Conservation (phyloP, 2,888 invertebrate genomes). For the Cotesia congregata region DNA sequence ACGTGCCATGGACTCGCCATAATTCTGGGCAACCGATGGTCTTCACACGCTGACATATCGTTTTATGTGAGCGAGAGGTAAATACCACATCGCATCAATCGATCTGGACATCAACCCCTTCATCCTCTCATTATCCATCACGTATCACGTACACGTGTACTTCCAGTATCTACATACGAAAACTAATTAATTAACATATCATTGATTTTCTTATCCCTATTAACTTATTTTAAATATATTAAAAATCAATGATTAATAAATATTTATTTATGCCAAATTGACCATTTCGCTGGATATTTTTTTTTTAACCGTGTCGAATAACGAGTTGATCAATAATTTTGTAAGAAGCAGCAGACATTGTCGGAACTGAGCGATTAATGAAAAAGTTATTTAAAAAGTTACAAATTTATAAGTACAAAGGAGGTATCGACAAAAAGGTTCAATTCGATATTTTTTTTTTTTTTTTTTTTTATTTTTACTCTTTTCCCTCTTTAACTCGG, state of each 20-base stretch:
- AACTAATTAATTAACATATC: conserved; percentile 46
- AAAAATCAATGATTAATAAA: conserved; percentile 34
- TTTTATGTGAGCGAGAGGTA: conserved; percentile 40
- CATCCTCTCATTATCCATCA: conserved; percentile 21
- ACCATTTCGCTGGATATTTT: no score
- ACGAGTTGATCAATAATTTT: conserved; percentile 3
- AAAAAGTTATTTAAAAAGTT: neutral
- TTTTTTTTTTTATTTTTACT: neutral
- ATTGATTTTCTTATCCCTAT: conserved; percentile 42
- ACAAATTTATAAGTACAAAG: neutral
- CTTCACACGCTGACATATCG: conserved; percentile 45
- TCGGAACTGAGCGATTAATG: neutral
- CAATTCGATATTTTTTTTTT: neutral
- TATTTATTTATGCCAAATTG: no score
- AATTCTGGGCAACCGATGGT: conserved; percentile 38
- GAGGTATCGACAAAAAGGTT: neutral
- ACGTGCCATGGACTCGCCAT: conserved; percentile 37
- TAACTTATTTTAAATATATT: conserved; percentile 46
- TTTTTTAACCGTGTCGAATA: neutral
- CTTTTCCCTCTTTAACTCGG: neutral
- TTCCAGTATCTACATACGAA: neutral
- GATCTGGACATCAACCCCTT: conserved; percentile 28
- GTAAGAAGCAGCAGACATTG: neutral
- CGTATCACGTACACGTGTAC: neutral
- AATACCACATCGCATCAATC: conserved; percentile 14